Percentiles rank a stretch among this genome's conserved stretches.
phyloP scores from a whole-genome alignment of 2,113 vertebrate genomes.

The Burhinus bistriatus region DNA sequence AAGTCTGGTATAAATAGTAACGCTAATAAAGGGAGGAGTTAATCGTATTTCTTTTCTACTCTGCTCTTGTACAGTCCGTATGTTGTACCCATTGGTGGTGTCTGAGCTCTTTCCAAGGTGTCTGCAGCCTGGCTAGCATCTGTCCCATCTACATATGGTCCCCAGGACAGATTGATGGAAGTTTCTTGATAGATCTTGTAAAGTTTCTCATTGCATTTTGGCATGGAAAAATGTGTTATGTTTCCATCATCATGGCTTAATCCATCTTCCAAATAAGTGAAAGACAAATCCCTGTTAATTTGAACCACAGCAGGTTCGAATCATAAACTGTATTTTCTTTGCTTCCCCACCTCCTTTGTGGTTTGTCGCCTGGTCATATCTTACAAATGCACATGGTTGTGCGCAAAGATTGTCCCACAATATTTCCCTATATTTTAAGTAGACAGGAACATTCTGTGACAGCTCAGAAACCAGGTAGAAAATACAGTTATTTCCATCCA shows the following conservation, averaged over 20 bases:
- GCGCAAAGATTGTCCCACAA: not conserved
- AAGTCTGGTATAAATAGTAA: not conserved
- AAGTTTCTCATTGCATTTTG: constrained; percentile 8
- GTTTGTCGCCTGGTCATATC: not conserved
- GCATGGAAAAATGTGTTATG: not conserved
- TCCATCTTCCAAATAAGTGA: not conserved
- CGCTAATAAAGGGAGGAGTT: constrained; percentile 20
- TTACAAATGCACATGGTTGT: fast-evolving
- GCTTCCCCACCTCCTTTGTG: not conserved
- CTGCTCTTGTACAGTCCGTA: not conserved
- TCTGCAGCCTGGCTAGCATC: constrained; percentile 38
- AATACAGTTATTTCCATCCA: not conserved
- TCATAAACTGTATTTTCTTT: not conserved
- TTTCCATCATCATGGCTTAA: not conserved
- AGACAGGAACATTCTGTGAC: not conserved
- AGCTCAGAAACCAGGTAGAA: not conserved
- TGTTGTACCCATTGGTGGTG: not conserved
- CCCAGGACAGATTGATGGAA: constrained; percentile 9
- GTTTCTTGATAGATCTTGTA: not conserved
- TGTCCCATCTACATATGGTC: constrained; percentile 16
- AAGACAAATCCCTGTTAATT: not conserved
- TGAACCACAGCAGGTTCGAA: not conserved
- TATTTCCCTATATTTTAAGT: not conserved
- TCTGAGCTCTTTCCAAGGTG: constrained; percentile 1
- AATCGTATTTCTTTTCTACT: not conserved